A percentile compares a stretch with the other conserved stretches of the same genome.
Conservation (phyloP, 2,113 vertebrate species). For the Chaenocephalus aceratus region DNA sequence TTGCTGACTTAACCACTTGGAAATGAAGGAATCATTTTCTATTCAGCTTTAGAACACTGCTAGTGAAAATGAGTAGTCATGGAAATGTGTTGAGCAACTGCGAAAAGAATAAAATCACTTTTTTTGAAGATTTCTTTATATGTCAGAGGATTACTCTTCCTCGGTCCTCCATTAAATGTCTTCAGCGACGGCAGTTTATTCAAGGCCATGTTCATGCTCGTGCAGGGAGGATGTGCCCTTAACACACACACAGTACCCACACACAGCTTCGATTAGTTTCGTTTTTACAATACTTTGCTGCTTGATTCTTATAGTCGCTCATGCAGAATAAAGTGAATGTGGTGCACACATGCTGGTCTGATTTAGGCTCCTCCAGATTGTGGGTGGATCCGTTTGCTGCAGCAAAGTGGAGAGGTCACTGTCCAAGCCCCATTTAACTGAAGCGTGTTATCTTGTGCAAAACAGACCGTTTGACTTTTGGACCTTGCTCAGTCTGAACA, state of each 20-base stretch:
- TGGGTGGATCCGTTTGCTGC: slow-evolving; percentile 46
- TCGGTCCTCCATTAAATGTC: slow-evolving; percentile 46
- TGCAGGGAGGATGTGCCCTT: slow-evolving; percentile 61
- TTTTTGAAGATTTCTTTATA: slow-evolving; percentile 22
- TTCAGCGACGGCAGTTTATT: slow-evolving; percentile 49
- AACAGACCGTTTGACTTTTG: slow-evolving; percentile 75
- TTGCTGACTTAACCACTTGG: slow-evolving; percentile 57
- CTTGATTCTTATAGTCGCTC: slow-evolving; percentile 24
- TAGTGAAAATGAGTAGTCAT: slow-evolving; percentile 39
- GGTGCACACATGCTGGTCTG: slow-evolving; percentile 37
- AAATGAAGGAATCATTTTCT: slow-evolving; percentile 45
- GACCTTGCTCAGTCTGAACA: slow-evolving; percentile 53
- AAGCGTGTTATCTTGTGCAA: slow-evolving; percentile 73
- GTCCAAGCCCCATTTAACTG: slow-evolving; percentile 67
- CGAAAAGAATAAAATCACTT: slow-evolving; percentile 10
- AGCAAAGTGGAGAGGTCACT: slow-evolving; percentile 57
- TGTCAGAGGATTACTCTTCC: slow-evolving; percentile 43
- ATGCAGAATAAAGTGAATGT: slow-evolving; percentile 56
- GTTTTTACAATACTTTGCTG: slow-evolving; percentile 45
- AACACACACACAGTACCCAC: slow-evolving; percentile 16
- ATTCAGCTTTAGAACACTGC: slow-evolving; percentile 17
- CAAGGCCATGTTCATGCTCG: slow-evolving; percentile 43
- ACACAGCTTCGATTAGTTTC: slow-evolving; percentile 55
- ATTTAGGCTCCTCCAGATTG: slow-evolving; percentile 65
- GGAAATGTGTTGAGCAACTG: slow-evolving; percentile 8